phyloP scores from a whole-genome alignment of 2,888 invertebrate species.

The Plagodis dolabraria region DNA sequence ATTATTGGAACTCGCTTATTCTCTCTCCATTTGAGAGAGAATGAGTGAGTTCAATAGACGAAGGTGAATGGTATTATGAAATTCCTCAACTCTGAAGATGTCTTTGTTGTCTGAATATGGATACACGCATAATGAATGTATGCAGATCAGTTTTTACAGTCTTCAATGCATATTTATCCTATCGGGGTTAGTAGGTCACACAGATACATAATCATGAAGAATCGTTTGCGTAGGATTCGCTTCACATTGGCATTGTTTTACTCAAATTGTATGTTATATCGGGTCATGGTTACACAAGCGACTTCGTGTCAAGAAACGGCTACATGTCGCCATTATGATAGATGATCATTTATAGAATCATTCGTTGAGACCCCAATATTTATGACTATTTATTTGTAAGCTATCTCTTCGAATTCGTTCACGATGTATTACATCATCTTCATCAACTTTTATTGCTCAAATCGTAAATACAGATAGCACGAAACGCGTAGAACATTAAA shows the following conservation, averaged over 20 bases:
- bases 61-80: too few species aligned
- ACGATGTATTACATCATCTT: constrained; percentile 12
- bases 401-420: constrained; percentile 15
- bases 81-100: too few species aligned
- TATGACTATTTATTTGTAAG: constrained; percentile 23
- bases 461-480: neutral
- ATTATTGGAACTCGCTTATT: too few species aligned
- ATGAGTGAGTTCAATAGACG: too few species aligned
- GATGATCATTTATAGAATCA: constrained; percentile 33
- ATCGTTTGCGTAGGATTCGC: constrained; percentile 31
- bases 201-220: constrained; percentile 19
- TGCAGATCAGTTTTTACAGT: too few species aligned
- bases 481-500: constrained; percentile 4
- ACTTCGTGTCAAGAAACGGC: constrained; percentile 18
- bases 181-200: constrained; percentile 27
- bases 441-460: constrained; percentile 14
- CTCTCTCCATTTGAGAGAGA: too few species aligned
- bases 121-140: too few species aligned
- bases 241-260: constrained; percentile 32
- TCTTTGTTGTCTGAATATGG: too few species aligned
- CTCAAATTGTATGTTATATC: constrained; percentile 24
- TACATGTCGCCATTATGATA: constrained; percentile 32
- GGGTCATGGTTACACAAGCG: constrained; percentile 34
- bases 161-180: neutral
- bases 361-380: constrained; percentile 25